These are phyloP conservation scores for Anorthoa munda DNA, from an alignment of 2,888 invertebrate genomes.

Conservation along the genomic window DNA sequence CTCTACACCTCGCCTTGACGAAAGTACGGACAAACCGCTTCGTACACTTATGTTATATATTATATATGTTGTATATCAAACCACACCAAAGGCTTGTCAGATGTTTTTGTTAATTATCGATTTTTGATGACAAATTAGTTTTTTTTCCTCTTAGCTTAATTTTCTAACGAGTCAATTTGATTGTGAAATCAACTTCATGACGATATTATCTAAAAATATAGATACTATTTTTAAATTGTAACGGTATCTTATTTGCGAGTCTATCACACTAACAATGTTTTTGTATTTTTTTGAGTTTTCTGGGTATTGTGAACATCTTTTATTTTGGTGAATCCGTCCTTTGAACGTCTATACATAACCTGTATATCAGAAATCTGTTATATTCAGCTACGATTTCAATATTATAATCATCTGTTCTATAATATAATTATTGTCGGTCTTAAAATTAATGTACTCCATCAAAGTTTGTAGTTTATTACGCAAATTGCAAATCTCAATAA, in stretches of 20 bases:
- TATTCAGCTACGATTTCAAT: not conserved
- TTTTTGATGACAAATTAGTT: constrained; percentile 12
- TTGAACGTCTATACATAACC: constrained; percentile 4
- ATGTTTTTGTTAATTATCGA: constrained; percentile 7
- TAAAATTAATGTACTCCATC: not conserved
- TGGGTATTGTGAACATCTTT: constrained; percentile 8
- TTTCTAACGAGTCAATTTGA: constrained; percentile 40
- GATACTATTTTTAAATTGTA: constrained; percentile 41
- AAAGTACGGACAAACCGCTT: constrained; percentile 35
- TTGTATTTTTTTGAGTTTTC: constrained; percentile 14
- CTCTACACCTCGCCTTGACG: not conserved
- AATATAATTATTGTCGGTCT: not conserved
- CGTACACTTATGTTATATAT: constrained; percentile 24
- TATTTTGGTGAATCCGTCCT: constrained; percentile 25
- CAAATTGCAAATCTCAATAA: not conserved
- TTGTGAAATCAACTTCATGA: constrained; percentile 40
- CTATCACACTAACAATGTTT: not conserved
- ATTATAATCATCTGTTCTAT: not conserved
- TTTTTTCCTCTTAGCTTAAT: constrained; percentile 10
- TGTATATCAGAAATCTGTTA: not conserved
- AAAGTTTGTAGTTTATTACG: not conserved
- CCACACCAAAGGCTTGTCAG: constrained; percentile 24
- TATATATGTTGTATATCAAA: constrained; percentile 27
- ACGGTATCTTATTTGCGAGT: constrained; percentile 10
- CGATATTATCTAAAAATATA: constrained; percentile 50